Base-by-base conservation (phyloP, 2,113 vertebrate species). In the Tragelaphus strepsiceros region DNA sequence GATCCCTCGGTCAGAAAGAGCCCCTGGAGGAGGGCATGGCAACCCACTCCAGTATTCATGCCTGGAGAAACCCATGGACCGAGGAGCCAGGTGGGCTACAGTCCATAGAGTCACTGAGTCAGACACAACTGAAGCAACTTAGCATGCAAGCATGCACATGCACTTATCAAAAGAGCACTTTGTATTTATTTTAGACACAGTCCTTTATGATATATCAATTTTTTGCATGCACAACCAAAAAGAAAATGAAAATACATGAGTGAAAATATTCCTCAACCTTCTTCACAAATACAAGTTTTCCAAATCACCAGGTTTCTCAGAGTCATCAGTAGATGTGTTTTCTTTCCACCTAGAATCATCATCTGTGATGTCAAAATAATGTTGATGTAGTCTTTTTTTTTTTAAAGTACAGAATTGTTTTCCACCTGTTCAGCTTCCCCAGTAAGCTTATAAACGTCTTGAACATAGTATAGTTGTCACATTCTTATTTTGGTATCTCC, bases 61-160 rank as follows among this genome's bases (percentile, higher is more conserved):
- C 67, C 2, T 71, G 67, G 19, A 71, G 67, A 71, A 71, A 39
- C 19, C n/a, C n/a, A 22, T 22, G 19, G n/a, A 71, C n/a, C 35
- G n/a, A 39, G 67, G 67, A 71, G 32, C 67, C 5, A 39, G n/a
- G 9, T 71, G 67, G 67, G 67, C 67, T 39, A 71, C 19, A 39
- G 19, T 71, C 67, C 67, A 0, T 39, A 39, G 67, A 22, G 19
- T 71, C 19, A 22, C 5, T 3, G 35, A 71, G 10, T 71, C 0
- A 0, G 67, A 11, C 10, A 39, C 1, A 0, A 39, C 19, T 22
- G 10, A 22, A 71, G 19, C 5, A 2, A 6, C 19, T 71, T 22
- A 71, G 67, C 67, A 13, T 39, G n/a, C 67, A 71, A 71, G n/a
- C 10, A 39, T 71, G 9, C 10, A 12, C 19, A 22, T 35, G n/a